Percentiles rank a stretch among this genome's conserved stretches.
Evolutionary conservation across 2,888 invertebrate genomes (phyloP).

Genomic region (Epirrhoe tristata): DNA sequence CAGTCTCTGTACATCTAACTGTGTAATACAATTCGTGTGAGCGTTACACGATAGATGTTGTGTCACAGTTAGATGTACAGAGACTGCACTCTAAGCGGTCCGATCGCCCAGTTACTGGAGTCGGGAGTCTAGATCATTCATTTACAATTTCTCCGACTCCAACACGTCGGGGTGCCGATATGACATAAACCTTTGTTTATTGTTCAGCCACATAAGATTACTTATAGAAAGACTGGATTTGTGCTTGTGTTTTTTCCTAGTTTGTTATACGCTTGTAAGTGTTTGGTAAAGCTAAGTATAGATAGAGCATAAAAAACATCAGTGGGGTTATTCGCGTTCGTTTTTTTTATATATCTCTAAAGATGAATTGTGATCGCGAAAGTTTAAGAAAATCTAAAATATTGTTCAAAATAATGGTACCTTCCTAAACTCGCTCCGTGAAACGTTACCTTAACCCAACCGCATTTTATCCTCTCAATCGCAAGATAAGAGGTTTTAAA

Average conservation of each 20-base stretch:
- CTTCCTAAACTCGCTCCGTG: background rate
- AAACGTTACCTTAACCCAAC: slow-evolving; percentile 40
- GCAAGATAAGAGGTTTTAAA: slow-evolving; percentile 69
- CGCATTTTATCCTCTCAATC: slow-evolving; percentile 61
- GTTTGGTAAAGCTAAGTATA: background rate
- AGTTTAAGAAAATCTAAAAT: too few relatives aligned
- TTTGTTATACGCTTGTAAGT: background rate
- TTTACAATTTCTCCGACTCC: slow-evolving; percentile 41
- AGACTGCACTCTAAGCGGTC: slow-evolving; percentile 15
- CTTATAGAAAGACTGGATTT: slow-evolving; percentile 1
- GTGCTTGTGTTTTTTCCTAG: background rate
- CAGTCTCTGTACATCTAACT: slow-evolving; percentile 12
- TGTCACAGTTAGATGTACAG: slow-evolving; percentile 7
- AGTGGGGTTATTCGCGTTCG: too few relatives aligned
- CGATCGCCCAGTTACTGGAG: slow-evolving; percentile 14
- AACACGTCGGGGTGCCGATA: slow-evolving; percentile 31
- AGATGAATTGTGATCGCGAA: too few relatives aligned
- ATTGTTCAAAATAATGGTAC: background rate
- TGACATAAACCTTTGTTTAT: slow-evolving; percentile 32
- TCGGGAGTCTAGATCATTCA: slow-evolving; percentile 41
- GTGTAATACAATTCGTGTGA: background rate
- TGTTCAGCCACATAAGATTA: slow-evolving; percentile 25
- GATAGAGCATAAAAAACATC: too few relatives aligned
- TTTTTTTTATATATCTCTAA: too few relatives aligned
- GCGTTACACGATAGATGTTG: background rate